Evolutionary conservation across 2,797 vertebrate species (phyloP).

Genomic region (Microctenopoma lineatum): DNA sequence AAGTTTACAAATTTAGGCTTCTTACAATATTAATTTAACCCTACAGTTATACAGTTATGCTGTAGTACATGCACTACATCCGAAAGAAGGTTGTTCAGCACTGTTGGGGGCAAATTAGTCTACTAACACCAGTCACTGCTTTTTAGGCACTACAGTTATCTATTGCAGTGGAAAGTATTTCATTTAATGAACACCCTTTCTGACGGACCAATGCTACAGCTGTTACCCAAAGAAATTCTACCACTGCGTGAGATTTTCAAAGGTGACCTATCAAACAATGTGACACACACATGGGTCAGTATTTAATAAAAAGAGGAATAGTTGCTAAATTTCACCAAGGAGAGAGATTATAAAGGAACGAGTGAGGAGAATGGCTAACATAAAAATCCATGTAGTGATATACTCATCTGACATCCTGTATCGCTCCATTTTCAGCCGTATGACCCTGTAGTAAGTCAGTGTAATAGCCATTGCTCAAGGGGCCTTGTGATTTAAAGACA

Average conservation of each 20-base stretch:
- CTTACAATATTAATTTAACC: neutral
- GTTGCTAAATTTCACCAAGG: neutral
- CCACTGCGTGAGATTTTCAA: too few species aligned
- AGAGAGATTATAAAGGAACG: slow-evolving; percentile 3
- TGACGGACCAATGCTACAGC: neutral
- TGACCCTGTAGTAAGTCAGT: slow-evolving; percentile 55
- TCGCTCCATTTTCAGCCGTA: slow-evolving; percentile 25
- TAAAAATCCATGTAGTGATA: slow-evolving; percentile 32
- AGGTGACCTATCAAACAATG: too few species aligned
- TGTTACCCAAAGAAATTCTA: too few species aligned
- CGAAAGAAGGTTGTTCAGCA: neutral
- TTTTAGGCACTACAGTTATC: slow-evolving; percentile 12
- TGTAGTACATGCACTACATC: neutral
- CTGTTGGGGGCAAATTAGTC: slow-evolving; percentile 37
- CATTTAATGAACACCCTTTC: neutral
- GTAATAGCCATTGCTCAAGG: slow-evolving; percentile 50
- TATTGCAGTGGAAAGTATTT: slow-evolving; percentile 1
- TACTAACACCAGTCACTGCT: slow-evolving; percentile 28
- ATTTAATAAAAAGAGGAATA: neutral
- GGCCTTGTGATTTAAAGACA: slow-evolving; percentile 68
- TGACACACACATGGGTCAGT: neutral
- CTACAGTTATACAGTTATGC: neutral
- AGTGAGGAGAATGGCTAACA: slow-evolving; percentile 19
- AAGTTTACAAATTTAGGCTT: neutral
- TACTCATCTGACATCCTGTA: slow-evolving; percentile 20